Base-by-base conservation (phyloP, 2,797 vertebrate genomes). In the Erethizon dorsatum region DNA sequence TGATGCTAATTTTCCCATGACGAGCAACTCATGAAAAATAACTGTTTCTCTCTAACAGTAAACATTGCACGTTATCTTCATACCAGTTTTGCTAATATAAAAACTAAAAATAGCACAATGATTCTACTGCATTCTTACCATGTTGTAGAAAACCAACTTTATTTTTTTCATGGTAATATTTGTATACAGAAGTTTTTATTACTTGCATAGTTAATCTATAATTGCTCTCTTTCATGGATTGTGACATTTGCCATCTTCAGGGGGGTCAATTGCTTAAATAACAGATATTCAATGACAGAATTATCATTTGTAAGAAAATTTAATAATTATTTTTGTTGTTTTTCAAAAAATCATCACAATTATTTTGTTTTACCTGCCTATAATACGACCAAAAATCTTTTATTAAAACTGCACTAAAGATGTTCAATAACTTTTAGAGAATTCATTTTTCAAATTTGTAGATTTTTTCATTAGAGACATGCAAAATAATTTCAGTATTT, bases 81-180 rank as follows among this genome's bases (percentile, higher is more conserved):
- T 37, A 83, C 11, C 5, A 92, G 52, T 54, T 79, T 59, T 79
- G 26, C 26, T 75, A 79, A 73, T 45, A 71, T 22, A 3, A 87
- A 90, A 85, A 31, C 41, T 85, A 71, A 87, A 97, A 83, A 45
- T 86, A 92, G 17, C 26, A 17, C 65, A 83, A 79, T 0, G 57
- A 75, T 67, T 88, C 47, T 57, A 54, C 57, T 87, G 61, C 79
- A 41, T 87, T 83, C 4, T 90, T 22, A 93, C 12, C 3, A 79
- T 57, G 47, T 88, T 63, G 37, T 92, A 78, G 54, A 83, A 94
- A 96, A 90, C 2, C 37, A 83, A 83, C 90, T 97, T 87, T 90
- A 71, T 71, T 82, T 12, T 92, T 92, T 59, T 18, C 56, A 80
- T 22, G 33, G 75, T 90, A 83, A 92, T 88, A 92, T 95, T 94